phyloP scores from a whole-genome alignment of 2,888 invertebrate genomes.

The Ophraella communa region DNA sequence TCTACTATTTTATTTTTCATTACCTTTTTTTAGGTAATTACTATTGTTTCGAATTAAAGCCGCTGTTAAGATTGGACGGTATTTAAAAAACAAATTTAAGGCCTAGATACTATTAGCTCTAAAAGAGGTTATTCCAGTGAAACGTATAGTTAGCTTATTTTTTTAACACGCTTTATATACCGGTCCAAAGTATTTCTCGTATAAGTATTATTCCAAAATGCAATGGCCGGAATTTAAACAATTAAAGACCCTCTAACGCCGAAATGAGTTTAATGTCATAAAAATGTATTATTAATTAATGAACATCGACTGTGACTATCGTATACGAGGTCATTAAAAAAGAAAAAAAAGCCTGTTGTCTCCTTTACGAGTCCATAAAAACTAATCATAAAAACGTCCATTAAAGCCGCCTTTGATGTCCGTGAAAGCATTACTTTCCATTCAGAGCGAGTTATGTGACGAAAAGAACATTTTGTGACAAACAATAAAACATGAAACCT shows the following conservation, averaged over 20 bases:
- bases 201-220: not conserved
- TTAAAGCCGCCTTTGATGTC: constrained; percentile 8
- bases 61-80: no score
- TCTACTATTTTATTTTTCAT: no score
- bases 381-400: constrained; percentile 23
- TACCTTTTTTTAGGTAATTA: no score
- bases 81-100: no score
- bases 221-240: not conserved
- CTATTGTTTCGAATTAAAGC: no score
- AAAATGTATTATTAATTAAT: not conserved
- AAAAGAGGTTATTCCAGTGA: no score
- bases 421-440: constrained; percentile 24
- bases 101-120: no score
- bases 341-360: not conserved
- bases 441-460: constrained; percentile 22
- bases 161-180: no score
- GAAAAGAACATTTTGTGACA: constrained; percentile 26
- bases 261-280: not conserved
- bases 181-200: no score
- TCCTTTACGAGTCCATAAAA: constrained; percentile 13
- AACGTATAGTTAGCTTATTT: no score
- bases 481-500: constrained; percentile 29
- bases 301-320: not conserved
- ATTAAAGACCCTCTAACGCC: not conserved
- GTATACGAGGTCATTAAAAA: constrained; percentile 7